Evolutionary conservation across 2,888 invertebrate species (phyloP).

Genomic region (Protophormia terraenovae): DNA sequence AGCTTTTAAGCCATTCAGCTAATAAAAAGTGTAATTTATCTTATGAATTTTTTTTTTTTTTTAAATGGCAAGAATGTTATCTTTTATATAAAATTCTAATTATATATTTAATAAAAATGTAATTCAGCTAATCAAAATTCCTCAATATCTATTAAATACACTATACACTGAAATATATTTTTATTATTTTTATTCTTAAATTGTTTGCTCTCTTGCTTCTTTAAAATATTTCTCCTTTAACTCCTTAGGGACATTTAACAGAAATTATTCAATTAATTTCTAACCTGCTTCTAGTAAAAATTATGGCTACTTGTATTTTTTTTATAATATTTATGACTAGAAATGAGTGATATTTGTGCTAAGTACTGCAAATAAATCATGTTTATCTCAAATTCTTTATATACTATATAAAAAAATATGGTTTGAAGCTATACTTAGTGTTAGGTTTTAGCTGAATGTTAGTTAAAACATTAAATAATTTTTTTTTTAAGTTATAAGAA

Average conservation of each 20-base stretch:
- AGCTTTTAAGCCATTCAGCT: no score
- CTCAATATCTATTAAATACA: no score
- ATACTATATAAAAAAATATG: not conserved
- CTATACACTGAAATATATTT: no score
- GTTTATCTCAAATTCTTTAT: slow-evolving; percentile 27
- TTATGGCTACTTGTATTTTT: slow-evolving; percentile 36
- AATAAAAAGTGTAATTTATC: no score
- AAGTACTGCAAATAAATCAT: slow-evolving; percentile 52
- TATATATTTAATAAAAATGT: no score
- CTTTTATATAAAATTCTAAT: no score
- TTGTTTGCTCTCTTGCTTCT: no score
- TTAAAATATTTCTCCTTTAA: not conserved
- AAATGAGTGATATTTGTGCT: not conserved
- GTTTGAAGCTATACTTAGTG: not conserved
- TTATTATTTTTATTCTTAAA: no score
- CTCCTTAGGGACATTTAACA: slow-evolving; percentile 34
- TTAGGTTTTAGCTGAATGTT: not conserved
- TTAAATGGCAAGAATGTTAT: no score
- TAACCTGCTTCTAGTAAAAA: not conserved
- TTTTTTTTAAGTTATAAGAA: not conserved
- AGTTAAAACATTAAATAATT: not conserved
- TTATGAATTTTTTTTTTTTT: no score
- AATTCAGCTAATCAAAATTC: no score
- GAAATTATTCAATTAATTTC: slow-evolving; percentile 59
- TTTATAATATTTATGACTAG: not conserved